phyloP scores from a whole-genome alignment of 2,113 vertebrate species.

The Butorides virescens region DNA sequence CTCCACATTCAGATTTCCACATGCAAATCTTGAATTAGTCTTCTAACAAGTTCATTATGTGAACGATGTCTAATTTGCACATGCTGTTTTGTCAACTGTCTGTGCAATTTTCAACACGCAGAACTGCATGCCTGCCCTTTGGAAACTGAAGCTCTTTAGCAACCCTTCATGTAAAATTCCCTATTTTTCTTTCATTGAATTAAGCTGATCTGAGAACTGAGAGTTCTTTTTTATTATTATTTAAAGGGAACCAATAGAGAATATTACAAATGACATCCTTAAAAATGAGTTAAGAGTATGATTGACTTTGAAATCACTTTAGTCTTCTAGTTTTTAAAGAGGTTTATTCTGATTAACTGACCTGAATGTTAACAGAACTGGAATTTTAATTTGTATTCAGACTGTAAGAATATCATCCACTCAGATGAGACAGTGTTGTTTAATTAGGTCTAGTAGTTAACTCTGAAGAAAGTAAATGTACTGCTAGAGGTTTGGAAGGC shows the following conservation, averaged over 20 bases:
- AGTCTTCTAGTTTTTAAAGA: constrained; percentile 66
- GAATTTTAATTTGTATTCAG: constrained; percentile 79
- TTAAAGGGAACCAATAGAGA: constrained; percentile 27
- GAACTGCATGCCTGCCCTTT: constrained; percentile 53
- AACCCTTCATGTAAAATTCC: constrained; percentile 41
- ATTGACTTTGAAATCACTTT: constrained; percentile 77
- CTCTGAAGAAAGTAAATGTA: constrained; percentile 65
- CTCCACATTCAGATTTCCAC: constrained; percentile 49
- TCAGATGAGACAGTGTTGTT: constrained; percentile 70
- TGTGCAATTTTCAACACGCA: constrained; percentile 47
- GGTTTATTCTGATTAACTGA: constrained; percentile 72
- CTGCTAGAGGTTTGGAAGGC: constrained; percentile 55
- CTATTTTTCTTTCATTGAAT: constrained; percentile 37
- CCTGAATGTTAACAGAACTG: constrained; percentile 73
- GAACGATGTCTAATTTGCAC: constrained; percentile 61
- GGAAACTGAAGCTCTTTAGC: constrained; percentile 45
- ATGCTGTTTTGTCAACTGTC: constrained; percentile 66
- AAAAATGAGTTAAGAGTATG: constrained; percentile 36
- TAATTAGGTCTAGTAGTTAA: constrained; percentile 82
- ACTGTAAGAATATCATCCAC: constrained; percentile 62
- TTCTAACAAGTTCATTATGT: constrained; percentile 66
- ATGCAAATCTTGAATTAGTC: constrained; percentile 67
- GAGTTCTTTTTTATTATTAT: not conserved
- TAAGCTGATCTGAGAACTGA: constrained; percentile 20
- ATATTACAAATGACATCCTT: constrained; percentile 11